A percentile compares a stretch with the other conserved stretches of the same genome.
phyloP scores from a whole-genome alignment of 2,113 vertebrate species.

The Sterrhoptilus dennistouni region DNA sequence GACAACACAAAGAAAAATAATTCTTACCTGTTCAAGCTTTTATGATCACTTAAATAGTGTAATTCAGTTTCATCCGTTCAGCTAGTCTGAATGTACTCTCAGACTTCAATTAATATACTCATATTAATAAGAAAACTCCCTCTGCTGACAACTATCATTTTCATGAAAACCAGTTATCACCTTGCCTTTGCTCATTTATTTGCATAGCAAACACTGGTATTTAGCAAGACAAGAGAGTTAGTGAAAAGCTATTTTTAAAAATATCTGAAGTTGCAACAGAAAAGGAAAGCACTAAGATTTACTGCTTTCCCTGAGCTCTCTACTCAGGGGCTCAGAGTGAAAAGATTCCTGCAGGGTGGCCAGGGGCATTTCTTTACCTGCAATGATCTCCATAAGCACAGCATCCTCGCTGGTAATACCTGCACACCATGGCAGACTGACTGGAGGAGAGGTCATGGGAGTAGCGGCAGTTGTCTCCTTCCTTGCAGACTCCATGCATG shows the following conservation, averaged over 20 bases:
- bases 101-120: not conserved
- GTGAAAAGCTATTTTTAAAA: not conserved
- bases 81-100: not conserved
- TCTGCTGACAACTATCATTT: not conserved
- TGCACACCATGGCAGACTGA: slow-evolving; percentile 90
- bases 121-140: not conserved
- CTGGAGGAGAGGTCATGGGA: slow-evolving; percentile 91
- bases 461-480: slow-evolving; percentile 96
- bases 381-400: slow-evolving; percentile 94
- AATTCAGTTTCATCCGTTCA: not conserved
- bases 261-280: not conserved
- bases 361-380: slow-evolving; percentile 80
- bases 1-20: accelerated
- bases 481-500: slow-evolving; percentile 98
- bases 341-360: not conserved
- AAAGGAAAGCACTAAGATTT: not conserved
- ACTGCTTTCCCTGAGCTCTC: not conserved
- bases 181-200: not conserved
- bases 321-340: not conserved
- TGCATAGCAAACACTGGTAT: not conserved
- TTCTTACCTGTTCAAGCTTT: not conserved
- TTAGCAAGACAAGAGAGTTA: not conserved
- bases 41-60: not conserved
- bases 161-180: not conserved
- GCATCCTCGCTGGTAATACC: slow-evolving; percentile 95